These are phyloP conservation scores for Hippolais icterina DNA, from an alignment of 2,113 vertebrate species.

Conservation along the genomic window DNA sequence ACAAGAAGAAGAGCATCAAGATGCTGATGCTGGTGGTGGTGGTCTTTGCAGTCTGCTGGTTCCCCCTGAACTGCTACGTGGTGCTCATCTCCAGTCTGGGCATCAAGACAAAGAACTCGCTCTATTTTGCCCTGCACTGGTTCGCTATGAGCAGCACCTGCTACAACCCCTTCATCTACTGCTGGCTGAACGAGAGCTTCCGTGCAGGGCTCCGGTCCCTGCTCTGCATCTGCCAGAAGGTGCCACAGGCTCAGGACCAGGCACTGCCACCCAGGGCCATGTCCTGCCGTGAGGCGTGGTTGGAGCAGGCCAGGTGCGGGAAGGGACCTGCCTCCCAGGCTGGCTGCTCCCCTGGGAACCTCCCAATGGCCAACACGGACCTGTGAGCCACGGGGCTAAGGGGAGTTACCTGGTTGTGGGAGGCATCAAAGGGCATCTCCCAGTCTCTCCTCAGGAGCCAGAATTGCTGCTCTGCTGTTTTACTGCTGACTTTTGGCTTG, in stretches of 20 bases:
- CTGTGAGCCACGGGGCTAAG: neutral
- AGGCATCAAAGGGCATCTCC: neutral
- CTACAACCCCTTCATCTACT: slow-evolving; percentile 83
- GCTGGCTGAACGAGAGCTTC: slow-evolving; percentile 79
- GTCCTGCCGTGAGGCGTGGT: neutral
- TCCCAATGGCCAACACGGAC: neutral
- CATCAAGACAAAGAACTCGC: slow-evolving; percentile 33
- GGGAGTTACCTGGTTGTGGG: neutral
- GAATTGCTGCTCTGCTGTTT: neutral
- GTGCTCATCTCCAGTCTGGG: slow-evolving; percentile 69
- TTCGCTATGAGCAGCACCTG: slow-evolving; percentile 82
- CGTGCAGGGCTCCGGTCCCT: slow-evolving; percentile 65
- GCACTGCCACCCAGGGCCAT: rapidly evolving
- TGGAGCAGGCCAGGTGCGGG: neutral
- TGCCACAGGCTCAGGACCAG: neutral
- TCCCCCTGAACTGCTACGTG: slow-evolving; percentile 67
- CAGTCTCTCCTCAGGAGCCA: neutral
- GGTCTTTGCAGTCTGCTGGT: slow-evolving; percentile 70
- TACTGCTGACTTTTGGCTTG: neutral
- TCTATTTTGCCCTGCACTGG: slow-evolving; percentile 74
- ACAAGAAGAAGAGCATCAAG: slow-evolving; percentile 70
- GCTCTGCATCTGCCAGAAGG: slow-evolving; percentile 55
- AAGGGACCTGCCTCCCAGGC: neutral
- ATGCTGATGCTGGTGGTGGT: slow-evolving; percentile 70
- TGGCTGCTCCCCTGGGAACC: neutral